Percentiles rank a stretch among this genome's conserved stretches.
These are phyloP conservation scores for Sceloporus tristichus DNA, from an alignment of 2,113 vertebrate species.

Conservation along the genomic window DNA sequence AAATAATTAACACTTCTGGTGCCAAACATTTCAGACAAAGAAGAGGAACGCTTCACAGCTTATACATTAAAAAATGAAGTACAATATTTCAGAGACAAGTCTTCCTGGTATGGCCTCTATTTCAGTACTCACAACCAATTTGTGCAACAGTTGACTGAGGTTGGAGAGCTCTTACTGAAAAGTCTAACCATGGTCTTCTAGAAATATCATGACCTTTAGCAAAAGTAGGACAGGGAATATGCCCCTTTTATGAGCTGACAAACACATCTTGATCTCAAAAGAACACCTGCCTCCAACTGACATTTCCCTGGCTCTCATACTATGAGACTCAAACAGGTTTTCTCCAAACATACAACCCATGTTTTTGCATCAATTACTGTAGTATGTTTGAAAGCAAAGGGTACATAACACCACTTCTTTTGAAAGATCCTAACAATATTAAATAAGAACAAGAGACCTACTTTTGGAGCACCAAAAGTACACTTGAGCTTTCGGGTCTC, in stretches of 20 bases:
- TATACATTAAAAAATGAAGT: background rate
- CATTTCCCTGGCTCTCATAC: background rate
- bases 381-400: background rate
- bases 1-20: background rate
- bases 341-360: background rate
- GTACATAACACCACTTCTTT: background rate
- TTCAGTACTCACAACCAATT: background rate
- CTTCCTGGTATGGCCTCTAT: background rate
- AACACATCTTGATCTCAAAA: background rate
- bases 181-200: too few relatives aligned
- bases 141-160: background rate
- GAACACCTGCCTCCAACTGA: background rate
- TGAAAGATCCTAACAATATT: background rate
- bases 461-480: conserved; percentile 88
- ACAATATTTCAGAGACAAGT: background rate
- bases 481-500: conserved; percentile 94
- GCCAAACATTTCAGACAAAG: too few relatives aligned
- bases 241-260: background rate
- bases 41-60: too few relatives aligned
- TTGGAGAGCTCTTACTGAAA: background rate
- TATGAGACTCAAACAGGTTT: background rate
- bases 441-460: conserved; percentile 62
- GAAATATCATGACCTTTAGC: too few relatives aligned
- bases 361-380: background rate
- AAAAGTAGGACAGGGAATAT: background rate